Base-by-base conservation (phyloP, 1,140 invertebrate genomes). In the Bactericera cockerelli region DNA sequence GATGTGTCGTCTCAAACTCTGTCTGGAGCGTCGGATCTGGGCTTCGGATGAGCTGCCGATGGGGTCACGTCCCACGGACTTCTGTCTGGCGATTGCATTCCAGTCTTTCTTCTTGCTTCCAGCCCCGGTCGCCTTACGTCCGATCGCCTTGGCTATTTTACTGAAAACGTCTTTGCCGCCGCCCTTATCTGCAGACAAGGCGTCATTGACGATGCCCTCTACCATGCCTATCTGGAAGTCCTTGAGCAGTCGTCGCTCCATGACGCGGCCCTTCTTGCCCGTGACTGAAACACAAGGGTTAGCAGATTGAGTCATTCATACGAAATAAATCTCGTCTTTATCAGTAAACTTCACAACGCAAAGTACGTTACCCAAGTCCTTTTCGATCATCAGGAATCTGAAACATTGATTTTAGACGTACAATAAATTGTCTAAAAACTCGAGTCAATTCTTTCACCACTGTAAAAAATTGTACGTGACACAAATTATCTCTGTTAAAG, bases 141-240 rank as follows among this genome's bases (percentile, higher is more conserved):
- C 84, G 56, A 91, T 86, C 1, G 83, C 86, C 65, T 81, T 81
- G 0, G 81, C 81, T 39, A 92, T 81, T 65, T 87, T 84, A 63
- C 80, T 81, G 70, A 90, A 89, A 0, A 90, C 82, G 66, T 89
- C 86, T 61, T 83, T 82, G 0, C 83, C 78, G 0, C 83, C 78
- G 26, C 79, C 79, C 60, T 79, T 81, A 39, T 82, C 78, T 26
- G 67, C 76, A 2, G 79, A 76, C 28, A 84, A 79, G 8, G 81
- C 83, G 57, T 84, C 81, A 59, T 79, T 82, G 13, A 87, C 79
- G n/a, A 87, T 79, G 11, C 83, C 84, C 70, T 90, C 87, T 1
- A 91, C 86, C 55, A 89, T 80, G 6, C 87, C 87, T 61, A 91
- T 91, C 66, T 88, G 86, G 80, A 90, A 91, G 70, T 89, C 87